A percentile compares a stretch with the other conserved stretches of the same genome.
These are phyloP conservation scores for Carcina quercana DNA, from an alignment of 2,888 invertebrate genomes.

Conservation along the genomic window DNA sequence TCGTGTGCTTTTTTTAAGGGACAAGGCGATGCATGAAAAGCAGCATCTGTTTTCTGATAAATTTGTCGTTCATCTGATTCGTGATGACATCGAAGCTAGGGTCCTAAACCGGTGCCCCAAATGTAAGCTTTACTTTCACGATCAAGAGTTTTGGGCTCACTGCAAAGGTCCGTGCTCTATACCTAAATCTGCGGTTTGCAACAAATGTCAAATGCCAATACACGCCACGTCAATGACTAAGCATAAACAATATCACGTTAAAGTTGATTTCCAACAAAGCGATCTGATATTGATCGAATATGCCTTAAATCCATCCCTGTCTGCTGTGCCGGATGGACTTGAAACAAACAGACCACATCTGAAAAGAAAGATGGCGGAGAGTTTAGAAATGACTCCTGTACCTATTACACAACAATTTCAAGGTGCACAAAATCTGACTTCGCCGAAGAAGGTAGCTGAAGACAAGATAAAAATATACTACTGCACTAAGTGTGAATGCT, in stretches of 20 bases:
- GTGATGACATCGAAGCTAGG: conserved; percentile 19
- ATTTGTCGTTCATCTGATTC: conserved; percentile 25
- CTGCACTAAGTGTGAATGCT: conserved; percentile 20
- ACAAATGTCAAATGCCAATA: conserved; percentile 20
- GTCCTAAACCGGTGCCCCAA: conserved; percentile 29
- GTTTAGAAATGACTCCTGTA: neutral
- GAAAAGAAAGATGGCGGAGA: conserved; percentile 1
- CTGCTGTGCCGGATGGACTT: neutral
- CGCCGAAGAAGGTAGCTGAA: too few relatives aligned
- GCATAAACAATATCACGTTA: conserved; percentile 20
- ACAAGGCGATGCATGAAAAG: conserved; percentile 21
- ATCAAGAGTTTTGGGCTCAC: conserved; percentile 25
- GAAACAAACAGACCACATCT: neutral
- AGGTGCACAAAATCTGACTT: too few relatives aligned
- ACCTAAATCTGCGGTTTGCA: conserved; percentile 16
- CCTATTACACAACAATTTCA: too few relatives aligned
- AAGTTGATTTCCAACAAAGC: conserved; percentile 10
- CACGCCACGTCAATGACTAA: neutral
- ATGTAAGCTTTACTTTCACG: conserved; percentile 32
- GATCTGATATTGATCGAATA: conserved; percentile 8
- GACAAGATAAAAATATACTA: conserved; percentile 9
- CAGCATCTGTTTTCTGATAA: conserved; percentile 30
- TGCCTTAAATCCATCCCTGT: neutral
- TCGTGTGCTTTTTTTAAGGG: conserved; percentile 20
- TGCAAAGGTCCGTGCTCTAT: conserved; percentile 15